Evolutionary conservation across 2,797 vertebrate species (phyloP).

Genomic region (Rhinophrynus dorsalis): DNA sequence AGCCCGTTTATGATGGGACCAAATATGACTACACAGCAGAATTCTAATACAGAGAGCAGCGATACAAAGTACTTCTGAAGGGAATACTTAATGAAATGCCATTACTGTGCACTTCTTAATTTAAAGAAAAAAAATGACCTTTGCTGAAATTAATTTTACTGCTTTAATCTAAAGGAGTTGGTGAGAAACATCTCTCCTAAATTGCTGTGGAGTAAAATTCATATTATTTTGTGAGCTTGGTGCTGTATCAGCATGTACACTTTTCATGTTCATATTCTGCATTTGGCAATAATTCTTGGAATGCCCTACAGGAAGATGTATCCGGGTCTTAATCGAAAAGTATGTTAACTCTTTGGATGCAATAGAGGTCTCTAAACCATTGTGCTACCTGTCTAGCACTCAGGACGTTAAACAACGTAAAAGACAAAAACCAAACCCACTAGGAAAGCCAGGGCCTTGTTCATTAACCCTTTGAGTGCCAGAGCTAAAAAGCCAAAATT

Average conservation of each 20-base stretch:
- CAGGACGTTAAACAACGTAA: too few species aligned
- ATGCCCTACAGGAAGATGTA: too few species aligned
- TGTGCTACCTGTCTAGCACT: too few species aligned
- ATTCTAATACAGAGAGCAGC: slow-evolving; percentile 38
- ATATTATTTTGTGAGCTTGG: slow-evolving; percentile 44
- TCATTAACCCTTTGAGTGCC: too few species aligned
- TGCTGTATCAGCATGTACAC: slow-evolving; percentile 21
- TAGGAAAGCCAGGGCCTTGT: too few species aligned
- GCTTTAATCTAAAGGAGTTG: slow-evolving; percentile 54
- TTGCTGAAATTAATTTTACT: slow-evolving; percentile 58
- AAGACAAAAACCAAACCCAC: too few species aligned
- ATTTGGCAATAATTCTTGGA: neutral
- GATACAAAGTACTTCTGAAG: slow-evolving; percentile 51
- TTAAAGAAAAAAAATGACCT: slow-evolving; percentile 56
- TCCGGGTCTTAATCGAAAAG: too few species aligned
- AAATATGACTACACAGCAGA: slow-evolving; percentile 25
- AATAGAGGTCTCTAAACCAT: too few species aligned
- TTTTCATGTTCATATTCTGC: neutral
- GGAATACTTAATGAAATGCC: slow-evolving; percentile 49
- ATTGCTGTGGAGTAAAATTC: slow-evolving; percentile 43
- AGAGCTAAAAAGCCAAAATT: too few species aligned
- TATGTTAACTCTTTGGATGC: too few species aligned
- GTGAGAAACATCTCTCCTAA: slow-evolving; percentile 33
- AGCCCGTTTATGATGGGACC: slow-evolving; percentile 36
- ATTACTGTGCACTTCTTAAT: slow-evolving; percentile 54